Evolutionary conservation across 1,140 invertebrate species (phyloP), one percentile per base, ranked within the genome.

Genomic region (Heliconius melpomene): DNA sequence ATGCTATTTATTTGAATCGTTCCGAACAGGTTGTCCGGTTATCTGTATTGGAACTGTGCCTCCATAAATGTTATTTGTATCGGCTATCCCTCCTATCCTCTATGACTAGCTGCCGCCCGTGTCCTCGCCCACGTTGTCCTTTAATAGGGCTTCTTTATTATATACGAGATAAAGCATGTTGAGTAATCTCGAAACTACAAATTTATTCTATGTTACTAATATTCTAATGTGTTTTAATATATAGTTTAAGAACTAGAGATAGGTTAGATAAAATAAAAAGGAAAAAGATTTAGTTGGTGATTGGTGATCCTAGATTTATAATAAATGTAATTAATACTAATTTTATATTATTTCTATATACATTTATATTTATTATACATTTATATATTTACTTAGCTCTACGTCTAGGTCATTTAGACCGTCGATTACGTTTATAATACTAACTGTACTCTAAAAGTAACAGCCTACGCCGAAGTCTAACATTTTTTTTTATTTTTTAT

Each of bases 51-150:
- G 81, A 87, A 83, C 81, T 86, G 85, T 86, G 85, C 88, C 84
- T 88, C 89, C 84, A 93, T 91, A 92, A 93, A 93, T 86, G 89
- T 92, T 90, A 91, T 92, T 92, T 91, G 90, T 92, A 89, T 91
- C 86, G 86, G 84, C 84, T 90, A 78, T 81, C 46, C 80, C 70
- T 81, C 72, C 78, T 81, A 81, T 79, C 20, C 71, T 72, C 18
- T 72, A 78, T 78, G 79, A 82, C 80, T 82, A 82, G 77, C 80
- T 74, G 54, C 80, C 73, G 76, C 80, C 80, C 57, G 80, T 74
- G 77, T 78, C 80, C 70, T 79, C 83, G 83, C 83, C 83, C 83
- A 84, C 83, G 80, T 76, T 52, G 36, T 38, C 77, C 77, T 82
- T 76, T 82, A 79, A 79, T 78, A 79, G 77, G 76, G 78, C 74